Evolutionary conservation across 2,888 invertebrate species (phyloP).

Genomic region (Noctuana brunneofusca): DNA sequence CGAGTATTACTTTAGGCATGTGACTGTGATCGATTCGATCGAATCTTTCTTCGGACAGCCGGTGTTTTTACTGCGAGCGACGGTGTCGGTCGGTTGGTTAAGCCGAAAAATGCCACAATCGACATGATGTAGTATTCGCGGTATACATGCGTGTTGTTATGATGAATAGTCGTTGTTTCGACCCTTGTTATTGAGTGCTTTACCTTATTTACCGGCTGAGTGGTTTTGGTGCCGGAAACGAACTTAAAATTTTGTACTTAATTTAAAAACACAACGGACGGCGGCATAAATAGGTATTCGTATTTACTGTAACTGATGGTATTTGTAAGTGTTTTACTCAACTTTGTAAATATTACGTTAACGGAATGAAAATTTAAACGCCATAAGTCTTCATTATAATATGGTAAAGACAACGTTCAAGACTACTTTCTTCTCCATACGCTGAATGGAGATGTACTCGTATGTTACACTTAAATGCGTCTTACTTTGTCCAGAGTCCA

Average conservation of each 20-base stretch:
- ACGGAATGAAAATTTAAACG: background rate
- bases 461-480: background rate
- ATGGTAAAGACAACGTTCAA: background rate
- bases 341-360: background rate
- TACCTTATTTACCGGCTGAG: conserved; percentile 48
- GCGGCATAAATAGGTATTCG: conserved; percentile 17
- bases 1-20: conserved; percentile 73
- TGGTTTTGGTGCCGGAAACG: conserved; percentile 27
- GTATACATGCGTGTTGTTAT: conserved; percentile 61
- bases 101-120: conserved; percentile 36
- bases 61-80: conserved; percentile 56
- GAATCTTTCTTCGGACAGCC: conserved; percentile 70
- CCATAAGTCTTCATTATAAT: background rate
- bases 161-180: conserved; percentile 63
- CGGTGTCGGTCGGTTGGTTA: conserved; percentile 17
- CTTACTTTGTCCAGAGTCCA: conserved; percentile 10
- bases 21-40: conserved; percentile 80
- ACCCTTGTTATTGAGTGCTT: conserved; percentile 57
- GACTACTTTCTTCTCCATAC: background rate
- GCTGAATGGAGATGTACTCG: background rate
- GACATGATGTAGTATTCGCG: conserved; percentile 68
- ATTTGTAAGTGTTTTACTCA: background rate
- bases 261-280: conserved; percentile 13
- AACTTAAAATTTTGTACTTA: conserved; percentile 9
- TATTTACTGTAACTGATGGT: conserved; percentile 1